phyloP scores from a whole-genome alignment of 2,888 invertebrate genomes.

The Alloplasta piceator region DNA sequence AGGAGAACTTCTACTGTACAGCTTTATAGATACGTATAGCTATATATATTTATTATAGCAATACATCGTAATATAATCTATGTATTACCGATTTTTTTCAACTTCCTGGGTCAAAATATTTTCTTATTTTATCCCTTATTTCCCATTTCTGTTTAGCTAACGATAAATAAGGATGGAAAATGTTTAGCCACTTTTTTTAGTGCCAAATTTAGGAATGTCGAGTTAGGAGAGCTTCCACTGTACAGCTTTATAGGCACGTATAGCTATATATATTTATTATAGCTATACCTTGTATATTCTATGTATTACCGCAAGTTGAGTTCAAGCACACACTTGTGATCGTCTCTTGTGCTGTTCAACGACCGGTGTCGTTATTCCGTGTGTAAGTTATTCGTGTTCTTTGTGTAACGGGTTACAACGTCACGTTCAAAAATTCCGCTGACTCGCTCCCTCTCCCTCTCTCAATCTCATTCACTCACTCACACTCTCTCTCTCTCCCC shows the following conservation, averaged over 20 bases:
- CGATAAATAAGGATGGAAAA: too few relatives aligned
- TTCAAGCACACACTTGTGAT: conserved; percentile 48
- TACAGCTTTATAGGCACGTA: not conserved
- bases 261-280: conserved; percentile 18
- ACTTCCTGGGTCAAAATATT: too few relatives aligned
- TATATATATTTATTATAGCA: conserved; percentile 9
- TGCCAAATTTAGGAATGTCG: too few relatives aligned
- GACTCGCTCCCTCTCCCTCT: conserved; percentile 17
- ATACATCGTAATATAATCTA: not conserved
- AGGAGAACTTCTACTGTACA: conserved; percentile 16
- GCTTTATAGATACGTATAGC: not conserved
- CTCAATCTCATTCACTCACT: too few relatives aligned
- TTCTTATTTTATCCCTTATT: too few relatives aligned
- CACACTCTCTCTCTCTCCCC: too few relatives aligned
- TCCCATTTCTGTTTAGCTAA: too few relatives aligned
- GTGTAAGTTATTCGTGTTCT: conserved; percentile 38
- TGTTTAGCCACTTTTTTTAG: too few relatives aligned
- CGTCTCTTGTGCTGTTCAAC: conserved; percentile 34
- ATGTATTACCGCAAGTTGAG: conserved; percentile 29
- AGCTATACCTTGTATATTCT: not conserved
- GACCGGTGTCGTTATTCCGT: conserved; percentile 43
- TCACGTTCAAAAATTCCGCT: conserved; percentile 55
- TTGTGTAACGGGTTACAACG: conserved; percentile 55
- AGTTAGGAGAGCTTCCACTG: too few relatives aligned
- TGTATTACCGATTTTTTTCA: conserved; percentile 32